phyloP scores from a whole-genome alignment of 53 echinoderm and acorn worm species.

The Arbacia lixula region DNA sequence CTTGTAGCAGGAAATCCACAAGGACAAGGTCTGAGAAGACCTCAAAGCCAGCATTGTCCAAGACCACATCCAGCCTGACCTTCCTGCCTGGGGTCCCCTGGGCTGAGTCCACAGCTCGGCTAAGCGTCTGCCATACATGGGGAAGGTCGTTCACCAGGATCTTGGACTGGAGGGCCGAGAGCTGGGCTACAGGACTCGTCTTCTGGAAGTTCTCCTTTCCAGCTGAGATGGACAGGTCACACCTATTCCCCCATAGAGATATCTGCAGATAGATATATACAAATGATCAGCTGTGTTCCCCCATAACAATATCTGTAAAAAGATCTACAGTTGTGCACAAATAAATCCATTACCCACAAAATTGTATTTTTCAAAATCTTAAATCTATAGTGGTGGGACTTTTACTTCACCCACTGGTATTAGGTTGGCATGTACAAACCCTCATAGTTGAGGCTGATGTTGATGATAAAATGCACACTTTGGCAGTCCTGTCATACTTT shows the following conservation, averaged over 20 bases:
- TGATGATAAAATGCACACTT: too few species aligned
- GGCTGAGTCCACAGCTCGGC: conserved; percentile 22
- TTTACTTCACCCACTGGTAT: too few species aligned
- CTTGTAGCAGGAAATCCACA: conserved; percentile 70
- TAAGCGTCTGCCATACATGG: conserved; percentile 67
- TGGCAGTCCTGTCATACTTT: too few species aligned
- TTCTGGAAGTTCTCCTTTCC: conserved; percentile 90
- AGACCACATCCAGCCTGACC: conserved; percentile 79
- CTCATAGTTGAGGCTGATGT: too few species aligned
- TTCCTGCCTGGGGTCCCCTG: conserved; percentile 25
- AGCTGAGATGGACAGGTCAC: conserved; percentile 96
- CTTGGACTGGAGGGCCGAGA: conserved; percentile 58
- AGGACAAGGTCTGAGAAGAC: conserved; percentile 88
- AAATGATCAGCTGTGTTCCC: too few species aligned
- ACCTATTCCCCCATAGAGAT: conserved; percentile 94
- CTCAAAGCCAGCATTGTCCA: conserved; percentile 98
- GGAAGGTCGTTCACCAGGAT: conserved; percentile 82
- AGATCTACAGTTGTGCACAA: too few species aligned
- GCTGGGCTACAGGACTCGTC: conserved; percentile 75
- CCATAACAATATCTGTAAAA: too few species aligned
- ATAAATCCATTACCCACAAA: too few species aligned
- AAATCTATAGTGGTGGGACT: too few species aligned
- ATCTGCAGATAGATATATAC: conserved; percentile 65
- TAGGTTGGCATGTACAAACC: too few species aligned
- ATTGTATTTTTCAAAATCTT: too few species aligned